A percentile compares a stretch with the other conserved stretches of the same genome.
phyloP scores from a whole-genome alignment of 2,888 invertebrate species.

The Stenotaenia linearis region DNA sequence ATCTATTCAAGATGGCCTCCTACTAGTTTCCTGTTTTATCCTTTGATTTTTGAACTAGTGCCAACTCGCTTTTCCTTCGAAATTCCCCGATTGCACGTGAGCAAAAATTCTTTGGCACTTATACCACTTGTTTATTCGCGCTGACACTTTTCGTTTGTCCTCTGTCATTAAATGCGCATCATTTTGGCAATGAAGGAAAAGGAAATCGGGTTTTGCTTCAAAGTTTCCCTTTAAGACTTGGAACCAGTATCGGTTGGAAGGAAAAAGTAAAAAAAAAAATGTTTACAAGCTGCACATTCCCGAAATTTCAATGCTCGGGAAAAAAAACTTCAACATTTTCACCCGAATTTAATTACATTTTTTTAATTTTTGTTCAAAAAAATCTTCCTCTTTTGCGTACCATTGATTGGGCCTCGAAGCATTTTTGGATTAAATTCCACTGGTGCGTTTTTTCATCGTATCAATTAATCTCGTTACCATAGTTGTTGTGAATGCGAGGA shows the following conservation, averaged over 20 bases:
- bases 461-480: conserved; percentile 19
- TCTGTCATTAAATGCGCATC: conserved; percentile 19
- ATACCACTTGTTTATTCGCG: neutral
- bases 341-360: conserved; percentile 15
- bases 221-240: neutral
- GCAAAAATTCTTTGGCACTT: neutral
- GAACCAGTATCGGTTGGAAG: neutral
- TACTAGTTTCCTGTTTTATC: conserved; percentile 2
- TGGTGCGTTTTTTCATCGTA: neutral
- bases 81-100: neutral
- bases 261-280: neutral
- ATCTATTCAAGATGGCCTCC: conserved; percentile 5
- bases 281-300: conserved; percentile 6
- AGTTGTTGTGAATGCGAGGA: neutral
- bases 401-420: conserved; percentile 14
- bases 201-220: neutral
- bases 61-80: neutral
- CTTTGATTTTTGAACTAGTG: neutral
- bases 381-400: neutral
- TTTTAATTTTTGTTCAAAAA: neutral
- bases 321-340: neutral
- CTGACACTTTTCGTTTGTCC: neutral
- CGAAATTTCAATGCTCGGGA: neutral
- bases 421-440: conserved; percentile 7
- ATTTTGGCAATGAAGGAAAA: neutral